Conservation (phyloP, 2,113 vertebrate species). For the Lepidothrix coronata region DNA sequence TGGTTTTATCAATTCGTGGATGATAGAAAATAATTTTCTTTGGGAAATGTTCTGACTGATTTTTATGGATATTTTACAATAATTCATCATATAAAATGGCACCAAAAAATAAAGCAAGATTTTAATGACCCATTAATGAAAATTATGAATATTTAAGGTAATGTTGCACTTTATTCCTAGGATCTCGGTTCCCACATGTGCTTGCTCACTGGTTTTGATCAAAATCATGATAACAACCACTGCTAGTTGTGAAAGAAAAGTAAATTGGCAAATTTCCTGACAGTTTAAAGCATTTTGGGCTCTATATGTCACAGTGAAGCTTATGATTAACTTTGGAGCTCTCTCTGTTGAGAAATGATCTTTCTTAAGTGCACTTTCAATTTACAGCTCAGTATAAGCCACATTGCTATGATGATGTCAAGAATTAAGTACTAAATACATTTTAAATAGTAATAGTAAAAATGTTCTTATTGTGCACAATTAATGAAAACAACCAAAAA, state of each 20-base stretch:
- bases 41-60: background rate
- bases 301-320: background rate
- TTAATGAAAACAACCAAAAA: background rate
- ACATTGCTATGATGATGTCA: background rate
- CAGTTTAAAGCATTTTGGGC: background rate
- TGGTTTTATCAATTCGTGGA: background rate
- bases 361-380: background rate
- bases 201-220: background rate
- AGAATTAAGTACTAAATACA: background rate
- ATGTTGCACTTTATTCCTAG: background rate
- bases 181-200: background rate
- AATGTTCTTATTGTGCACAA: background rate
- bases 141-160: background rate
- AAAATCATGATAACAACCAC: background rate
- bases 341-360: background rate
- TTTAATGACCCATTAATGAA: background rate
- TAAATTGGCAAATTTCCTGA: background rate
- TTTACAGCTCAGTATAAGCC: background rate
- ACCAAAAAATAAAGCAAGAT: background rate
- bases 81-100: background rate
- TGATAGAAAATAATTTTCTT: background rate
- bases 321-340: background rate
- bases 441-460: background rate
- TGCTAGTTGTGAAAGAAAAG: background rate
- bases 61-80: background rate